Evolutionary conservation across 2,888 invertebrate genomes (phyloP).

Genomic region (Zootermopsis nevadensis): DNA sequence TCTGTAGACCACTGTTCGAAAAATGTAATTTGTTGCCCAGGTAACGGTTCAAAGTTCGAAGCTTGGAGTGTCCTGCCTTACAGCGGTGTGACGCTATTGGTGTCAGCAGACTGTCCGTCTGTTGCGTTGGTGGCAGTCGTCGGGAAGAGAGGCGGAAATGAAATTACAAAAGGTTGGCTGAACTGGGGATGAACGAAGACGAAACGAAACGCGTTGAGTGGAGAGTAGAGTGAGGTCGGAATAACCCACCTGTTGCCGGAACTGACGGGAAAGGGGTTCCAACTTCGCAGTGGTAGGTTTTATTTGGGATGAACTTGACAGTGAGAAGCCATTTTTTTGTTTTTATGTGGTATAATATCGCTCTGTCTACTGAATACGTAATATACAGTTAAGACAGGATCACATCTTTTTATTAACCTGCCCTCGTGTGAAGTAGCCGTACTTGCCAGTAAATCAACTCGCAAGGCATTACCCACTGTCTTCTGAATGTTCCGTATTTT

Average conservation of each 20-base stretch:
- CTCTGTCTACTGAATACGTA: too few relatives aligned
- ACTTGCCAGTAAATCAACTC: too few relatives aligned
- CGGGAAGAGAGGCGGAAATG: constrained; percentile 42
- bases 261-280: not conserved
- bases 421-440: too few relatives aligned
- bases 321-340: not conserved
- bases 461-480: too few relatives aligned
- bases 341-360: not conserved
- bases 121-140: not conserved
- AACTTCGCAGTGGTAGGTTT: constrained; percentile 6
- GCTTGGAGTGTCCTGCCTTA: too few relatives aligned
- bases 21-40: too few relatives aligned
- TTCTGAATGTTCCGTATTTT: too few relatives aligned
- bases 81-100: too few relatives aligned
- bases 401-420: too few relatives aligned
- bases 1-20: too few relatives aligned
- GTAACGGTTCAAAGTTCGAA: too few relatives aligned
- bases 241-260: constrained; percentile 48
- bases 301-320: constrained; percentile 16
- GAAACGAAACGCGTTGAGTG: constrained; percentile 30
- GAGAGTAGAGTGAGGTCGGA: constrained; percentile 23
- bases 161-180: constrained; percentile 47
- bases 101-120: not conserved
- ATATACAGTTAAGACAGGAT: too few relatives aligned
- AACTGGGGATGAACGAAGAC: constrained; percentile 35